Base-by-base conservation (phyloP, 2,888 invertebrate genomes). In the Macaria liturata region DNA sequence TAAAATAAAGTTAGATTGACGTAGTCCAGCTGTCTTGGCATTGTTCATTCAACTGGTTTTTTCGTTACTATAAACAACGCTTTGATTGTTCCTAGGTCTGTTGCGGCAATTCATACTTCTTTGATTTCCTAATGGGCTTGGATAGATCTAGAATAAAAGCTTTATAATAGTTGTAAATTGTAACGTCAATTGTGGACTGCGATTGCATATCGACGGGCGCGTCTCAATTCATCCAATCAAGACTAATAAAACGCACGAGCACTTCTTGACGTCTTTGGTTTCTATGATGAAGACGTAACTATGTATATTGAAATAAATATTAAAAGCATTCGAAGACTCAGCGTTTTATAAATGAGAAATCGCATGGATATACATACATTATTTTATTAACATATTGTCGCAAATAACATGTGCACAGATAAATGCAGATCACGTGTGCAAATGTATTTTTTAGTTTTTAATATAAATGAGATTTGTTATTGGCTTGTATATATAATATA, bases 221-320 rank as follows among this genome's bases (percentile, higher is more conserved):
- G 81, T 84, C 83, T 88, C 85, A 83, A 88, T 90, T 88, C 80
- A 62, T 67, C 72, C 87, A 88, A 90, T 90, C 76, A 76, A 85
- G 66, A 77, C 78, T 85, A 84, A 89, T 89, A 86, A 75, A 78
- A 78, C 81, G 83, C 79, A 83, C 72, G 69, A 74, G 76, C 80
- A 79, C 72, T 80, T 79, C 74, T 83, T 83, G 74, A 68, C 66
- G 61, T 66, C 57, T 51, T 57, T 63, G 70, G 73, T 74, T 68
- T 72, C 72, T 74, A 72, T 68, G 71, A 62, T 69, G 61, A 44
- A 56, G 46, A 49, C 3, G 4, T 7, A 37, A 2, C 34, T 37
- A 7, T 37, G 34, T 7, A 6, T 37, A 37, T 37, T 37, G 1
- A 6, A 37, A 37, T 37, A 37, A 37, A 37, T 37, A 7, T 37